Base-by-base conservation (phyloP, 2,888 invertebrate species). In the Pseudococcus jackbeardsleyi region DNA sequence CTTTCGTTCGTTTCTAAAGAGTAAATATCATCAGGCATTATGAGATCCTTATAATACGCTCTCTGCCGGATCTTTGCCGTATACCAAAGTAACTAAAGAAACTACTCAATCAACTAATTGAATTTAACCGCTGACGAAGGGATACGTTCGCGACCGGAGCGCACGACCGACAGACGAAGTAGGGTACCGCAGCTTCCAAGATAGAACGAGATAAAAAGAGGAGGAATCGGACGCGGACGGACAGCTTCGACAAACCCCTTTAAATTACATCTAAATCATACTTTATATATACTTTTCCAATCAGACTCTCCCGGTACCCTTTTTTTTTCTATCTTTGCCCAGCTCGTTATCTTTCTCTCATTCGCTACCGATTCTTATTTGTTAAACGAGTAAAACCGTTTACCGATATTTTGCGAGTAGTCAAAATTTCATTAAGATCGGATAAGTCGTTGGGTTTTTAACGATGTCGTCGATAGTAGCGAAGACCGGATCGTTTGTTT, bases 91-190 rank as follows among this genome's bases (percentile, higher is more conserved):
- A 87, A 87, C 87, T 87, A 72, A 79, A 87, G 87, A 87, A 87
- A 87, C 87, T 87, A 87, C 87, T 87, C 87, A 87, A 87, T 87
- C 87, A 87, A 87, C 87, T 87, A 87, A 87, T 87, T 87, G 87
- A 87, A 87, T 87, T 87, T 87, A 87, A 77, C 79, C 77, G 87
- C 87, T 79, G 87, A 87, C 87, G 79, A 87, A 87, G 87, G 87
- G 87, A 79, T 79, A 87, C 87, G 54, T 22, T 54, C 54, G 54
- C 54, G 54, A 54, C 54, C n/a, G 4, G n/a, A n/a, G 54, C n/a
- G 54, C 54, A 54, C n/a, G 54, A 54, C 17, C 4, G n/a, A 6
- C 15, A 54, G n/a, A 54, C 5, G 54, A 17, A n/a, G 54, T 54
- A 54, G 54, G n/a, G n/a, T n/a, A 54, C 54, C 7, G 15, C 15